These are phyloP conservation scores for Mesorhabditis belari DNA, from an alignment of 2,888 invertebrate species.

Conservation along the genomic window DNA sequence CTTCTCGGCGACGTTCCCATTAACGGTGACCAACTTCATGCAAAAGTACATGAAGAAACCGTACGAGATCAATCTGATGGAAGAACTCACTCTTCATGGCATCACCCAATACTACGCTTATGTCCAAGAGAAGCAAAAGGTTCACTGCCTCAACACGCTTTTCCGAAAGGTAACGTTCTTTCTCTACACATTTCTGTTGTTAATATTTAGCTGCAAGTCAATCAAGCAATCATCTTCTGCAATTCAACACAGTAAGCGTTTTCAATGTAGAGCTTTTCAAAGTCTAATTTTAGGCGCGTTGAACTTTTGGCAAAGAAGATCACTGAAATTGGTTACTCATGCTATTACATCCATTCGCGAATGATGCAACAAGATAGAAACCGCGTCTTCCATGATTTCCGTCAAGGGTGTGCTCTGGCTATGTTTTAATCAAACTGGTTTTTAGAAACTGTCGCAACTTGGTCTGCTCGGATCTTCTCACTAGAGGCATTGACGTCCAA, in stretches of 20 bases:
- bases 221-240: constrained; percentile 99
- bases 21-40: constrained; percentile 98
- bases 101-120: constrained; percentile 99
- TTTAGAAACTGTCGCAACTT: constrained; percentile 95
- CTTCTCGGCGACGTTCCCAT: constrained; percentile 96
- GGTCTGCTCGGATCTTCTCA: constrained; percentile 85
- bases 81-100: constrained; percentile 94
- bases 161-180: constrained; percentile 74
- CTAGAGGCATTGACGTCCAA: constrained; percentile 96
- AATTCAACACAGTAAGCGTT: constrained; percentile 98
- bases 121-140: constrained; percentile 98
- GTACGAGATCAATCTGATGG: constrained; percentile 99
- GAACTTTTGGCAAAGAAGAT: constrained; percentile 98
- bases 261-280: no score
- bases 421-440: no score
- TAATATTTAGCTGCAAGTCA: constrained; percentile 74
- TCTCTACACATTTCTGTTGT: not conserved
- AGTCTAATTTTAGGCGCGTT: no score
- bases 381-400: constrained; percentile 98
- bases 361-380: constrained; percentile 95
- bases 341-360: constrained; percentile 98
- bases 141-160: constrained; percentile 96
- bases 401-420: no score
- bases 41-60: constrained; percentile 85
- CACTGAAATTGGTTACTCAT: constrained; percentile 97